Conservation (phyloP, 2,797 vertebrate genomes). For the Falco concolor region DNA sequence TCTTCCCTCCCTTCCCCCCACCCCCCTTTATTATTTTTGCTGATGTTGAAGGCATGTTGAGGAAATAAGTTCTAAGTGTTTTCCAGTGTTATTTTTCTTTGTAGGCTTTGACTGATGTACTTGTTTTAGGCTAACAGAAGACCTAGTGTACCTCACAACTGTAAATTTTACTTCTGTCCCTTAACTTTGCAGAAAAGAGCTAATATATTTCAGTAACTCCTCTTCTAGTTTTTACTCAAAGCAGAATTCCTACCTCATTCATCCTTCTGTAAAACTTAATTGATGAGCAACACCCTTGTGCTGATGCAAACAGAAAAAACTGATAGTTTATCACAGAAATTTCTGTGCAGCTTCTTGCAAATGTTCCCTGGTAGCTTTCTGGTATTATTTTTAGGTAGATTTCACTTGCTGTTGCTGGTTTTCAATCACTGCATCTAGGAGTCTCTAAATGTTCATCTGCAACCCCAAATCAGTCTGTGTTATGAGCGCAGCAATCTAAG, state of each 20-base stretch:
- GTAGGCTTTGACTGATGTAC: background rate
- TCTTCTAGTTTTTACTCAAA: background rate
- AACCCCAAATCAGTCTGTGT: background rate
- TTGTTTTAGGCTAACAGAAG: background rate
- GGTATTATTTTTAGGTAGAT: background rate
- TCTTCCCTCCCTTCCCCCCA: too few relatives aligned
- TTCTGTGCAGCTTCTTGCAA: background rate
- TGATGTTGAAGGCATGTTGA: background rate
- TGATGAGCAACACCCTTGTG: background rate
- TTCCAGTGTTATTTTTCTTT: background rate
- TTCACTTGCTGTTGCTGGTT: background rate
- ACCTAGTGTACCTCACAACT: background rate
- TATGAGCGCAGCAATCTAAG: fast-evolving
- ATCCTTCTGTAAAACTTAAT: background rate
- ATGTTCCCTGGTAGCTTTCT: background rate
- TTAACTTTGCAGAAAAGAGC: background rate
- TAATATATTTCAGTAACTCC: background rate
- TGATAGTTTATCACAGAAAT: background rate
- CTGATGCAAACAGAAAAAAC: background rate
- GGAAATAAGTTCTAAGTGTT: background rate
- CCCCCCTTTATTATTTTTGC: background rate
- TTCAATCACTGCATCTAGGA: background rate
- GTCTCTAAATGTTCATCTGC: background rate
- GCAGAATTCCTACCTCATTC: background rate
- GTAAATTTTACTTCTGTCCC: background rate